Base-by-base conservation (phyloP, 2,797 vertebrate species). In the Mallotus villosus region DNA sequence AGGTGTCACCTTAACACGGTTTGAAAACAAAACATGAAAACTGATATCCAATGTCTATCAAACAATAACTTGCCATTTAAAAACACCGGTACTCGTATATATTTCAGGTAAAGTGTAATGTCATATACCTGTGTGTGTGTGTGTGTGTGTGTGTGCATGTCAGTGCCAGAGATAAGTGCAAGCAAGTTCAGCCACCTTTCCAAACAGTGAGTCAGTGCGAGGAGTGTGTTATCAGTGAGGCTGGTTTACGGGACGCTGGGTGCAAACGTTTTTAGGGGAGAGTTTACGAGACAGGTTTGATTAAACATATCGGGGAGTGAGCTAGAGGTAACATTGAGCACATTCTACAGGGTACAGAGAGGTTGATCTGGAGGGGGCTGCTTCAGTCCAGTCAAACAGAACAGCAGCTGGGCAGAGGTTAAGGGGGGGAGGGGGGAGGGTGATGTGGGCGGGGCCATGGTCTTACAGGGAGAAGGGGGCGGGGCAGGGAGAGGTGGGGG, bases 381-480 rank as follows among this genome's bases (percentile, higher is more conserved):
- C 77, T 82, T 80, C 79, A 83, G 84, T 90, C 85, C 81, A 83
- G 79, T 91, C 84, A 58, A 82, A 85, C 68, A 70, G 72, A 69
- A 73, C 75, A 78, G 84, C 75, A 79, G 85, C 82, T 84, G 86
- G 83, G 85, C 67, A 79, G 76, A 83, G 89, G 91, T 93, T 91
- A 91, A 85, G 87, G 66, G 76, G 79, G 75, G 75, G 85, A 82
- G 82, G 80, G 79, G 81, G 77, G 81, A 72, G 60, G 77, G 62
- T 67, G 17, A 67, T 55, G 82, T 68, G 82, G 71, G 53, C 63
- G 63, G 70, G 74, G 86, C 84, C 85, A 84, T 82, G 77, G 71
- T 73, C 71, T 82, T 46, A 73, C 75, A 84, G 83, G 79, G 1
- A 11, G 34, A 8, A 37, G 34, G 34, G 34, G 34, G 8, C 34